Evolutionary conservation across 2,797 vertebrate genomes (phyloP).

Genomic region (Chelidonichthys spinosus): DNA sequence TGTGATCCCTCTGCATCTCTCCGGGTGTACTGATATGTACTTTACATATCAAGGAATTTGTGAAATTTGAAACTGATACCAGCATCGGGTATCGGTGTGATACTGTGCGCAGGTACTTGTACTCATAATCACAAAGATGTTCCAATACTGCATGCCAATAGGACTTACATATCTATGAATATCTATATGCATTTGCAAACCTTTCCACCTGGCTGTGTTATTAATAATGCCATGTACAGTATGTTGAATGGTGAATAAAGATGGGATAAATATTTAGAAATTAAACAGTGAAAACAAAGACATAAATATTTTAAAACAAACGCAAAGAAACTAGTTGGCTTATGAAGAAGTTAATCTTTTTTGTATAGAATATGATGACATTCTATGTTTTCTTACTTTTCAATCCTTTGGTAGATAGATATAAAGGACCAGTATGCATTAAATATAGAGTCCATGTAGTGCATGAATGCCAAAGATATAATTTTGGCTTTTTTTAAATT

Average conservation of each 20-base stretch:
- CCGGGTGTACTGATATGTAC: constrained; percentile 30
- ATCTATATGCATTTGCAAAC: constrained; percentile 24
- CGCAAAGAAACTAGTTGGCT: too few species aligned
- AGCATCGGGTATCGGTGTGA: too few species aligned
- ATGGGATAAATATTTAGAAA: not conserved
- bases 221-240: not conserved
- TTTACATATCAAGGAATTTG: constrained; percentile 52
- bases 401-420: not conserved
- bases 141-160: not conserved
- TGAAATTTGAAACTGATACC: too few species aligned
- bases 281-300: not conserved
- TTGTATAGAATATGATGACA: not conserved
- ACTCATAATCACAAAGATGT: too few species aligned
- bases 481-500: not conserved
- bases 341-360: not conserved
- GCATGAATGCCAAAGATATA: not conserved
- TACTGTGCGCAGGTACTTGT: too few species aligned
- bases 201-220: not conserved
- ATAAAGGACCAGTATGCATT: not conserved
- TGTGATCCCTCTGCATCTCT: constrained; percentile 15
- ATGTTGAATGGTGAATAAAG: constrained; percentile 2
- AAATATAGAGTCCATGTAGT: not conserved
- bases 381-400: not conserved
- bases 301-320: not conserved
- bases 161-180: constrained; percentile 31